phyloP scores from a whole-genome alignment of 2,797 vertebrate genomes.

The Enteromius argenteus region DNA sequence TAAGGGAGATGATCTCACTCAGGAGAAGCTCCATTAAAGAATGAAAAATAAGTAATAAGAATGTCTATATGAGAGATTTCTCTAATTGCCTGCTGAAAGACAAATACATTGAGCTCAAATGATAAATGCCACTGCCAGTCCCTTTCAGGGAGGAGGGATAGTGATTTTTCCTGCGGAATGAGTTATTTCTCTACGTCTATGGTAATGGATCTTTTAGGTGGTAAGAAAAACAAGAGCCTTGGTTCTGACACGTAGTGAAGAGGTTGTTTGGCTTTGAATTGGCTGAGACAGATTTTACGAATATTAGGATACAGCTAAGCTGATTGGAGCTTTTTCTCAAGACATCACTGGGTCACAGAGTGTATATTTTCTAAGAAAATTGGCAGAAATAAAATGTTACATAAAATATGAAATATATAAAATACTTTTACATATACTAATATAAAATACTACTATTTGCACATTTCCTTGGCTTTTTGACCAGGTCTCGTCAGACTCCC shows the following conservation, averaged over 20 bases:
- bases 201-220: slow-evolving; percentile 13
- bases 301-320: neutral
- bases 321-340: neutral
- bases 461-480: slow-evolving; percentile 5
- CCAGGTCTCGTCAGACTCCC: neutral
- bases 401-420: neutral
- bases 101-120: slow-evolving; percentile 29
- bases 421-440: neutral
- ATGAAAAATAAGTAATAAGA: slow-evolving; percentile 15
- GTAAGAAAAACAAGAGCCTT: neutral
- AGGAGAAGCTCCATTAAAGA: slow-evolving; percentile 19
- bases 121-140: slow-evolving; percentile 17
- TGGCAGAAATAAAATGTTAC: neutral
- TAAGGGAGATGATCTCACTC: slow-evolving; percentile 25
- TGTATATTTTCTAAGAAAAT: neutral
- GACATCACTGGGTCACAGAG: neutral
- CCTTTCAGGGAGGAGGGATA: neutral
- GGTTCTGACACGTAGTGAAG: neutral
- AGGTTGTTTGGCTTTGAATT: neutral
- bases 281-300: slow-evolving; percentile 1
- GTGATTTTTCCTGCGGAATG: slow-evolving; percentile 16
- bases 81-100: slow-evolving; percentile 38
- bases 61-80: slow-evolving; percentile 27
- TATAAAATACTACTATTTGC: neutral
- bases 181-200: slow-evolving; percentile 10